Evolutionary conservation across 64 coral and sea anemone genomes (phyloP).

Genomic region (Dendrophyllia cribrosa): DNA sequence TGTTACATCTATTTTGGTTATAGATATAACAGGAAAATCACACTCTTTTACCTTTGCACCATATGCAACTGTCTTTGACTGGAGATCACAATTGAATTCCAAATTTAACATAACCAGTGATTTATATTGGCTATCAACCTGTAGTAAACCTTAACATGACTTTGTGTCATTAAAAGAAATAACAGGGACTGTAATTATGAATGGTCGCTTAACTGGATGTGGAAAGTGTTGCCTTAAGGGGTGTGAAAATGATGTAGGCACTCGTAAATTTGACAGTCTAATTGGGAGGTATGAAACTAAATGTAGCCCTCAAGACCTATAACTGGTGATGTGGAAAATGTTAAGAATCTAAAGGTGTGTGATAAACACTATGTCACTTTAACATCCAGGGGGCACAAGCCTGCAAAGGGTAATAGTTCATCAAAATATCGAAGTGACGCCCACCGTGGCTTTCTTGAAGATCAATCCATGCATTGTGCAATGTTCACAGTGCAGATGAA

Average conservation of each 20-base stretch:
- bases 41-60: conserved; percentile 2
- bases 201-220: conserved; percentile 12
- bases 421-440: neutral
- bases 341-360: neutral
- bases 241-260: neutral
- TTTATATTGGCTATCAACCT: conserved; percentile 3
- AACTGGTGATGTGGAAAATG: neutral
- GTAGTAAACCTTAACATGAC: conserved; percentile 1
- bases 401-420: neutral
- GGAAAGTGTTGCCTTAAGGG: neutral
- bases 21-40: neutral
- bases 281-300: conserved; percentile 1
- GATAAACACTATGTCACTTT: neutral
- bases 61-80: neutral
- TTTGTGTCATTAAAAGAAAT: neutral
- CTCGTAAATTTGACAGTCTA: neutral
- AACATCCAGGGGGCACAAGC: conserved; percentile 17
- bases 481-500: neutral
- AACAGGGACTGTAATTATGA: neutral
- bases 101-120: conserved; percentile 7
- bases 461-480: neutral
- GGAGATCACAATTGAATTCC: conserved; percentile 11
- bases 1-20: conserved; percentile 15
- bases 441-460: neutral
- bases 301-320: conserved; percentile 13